These are phyloP conservation scores for Sarotherodon lohbergeri DNA, from an alignment of 2,113 vertebrate species.

Conservation along the genomic window DNA sequence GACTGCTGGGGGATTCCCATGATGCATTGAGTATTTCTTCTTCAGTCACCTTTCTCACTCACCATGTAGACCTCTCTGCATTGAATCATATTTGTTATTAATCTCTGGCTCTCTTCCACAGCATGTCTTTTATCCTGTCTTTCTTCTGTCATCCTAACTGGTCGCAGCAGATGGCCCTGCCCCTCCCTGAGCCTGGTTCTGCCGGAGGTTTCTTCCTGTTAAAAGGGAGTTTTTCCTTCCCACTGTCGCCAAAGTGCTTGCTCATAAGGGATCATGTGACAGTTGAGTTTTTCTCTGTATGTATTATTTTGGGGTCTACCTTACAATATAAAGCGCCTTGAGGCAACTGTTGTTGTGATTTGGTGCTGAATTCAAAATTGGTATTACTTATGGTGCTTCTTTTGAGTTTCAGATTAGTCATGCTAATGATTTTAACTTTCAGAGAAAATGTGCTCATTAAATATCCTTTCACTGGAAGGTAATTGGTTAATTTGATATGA, in stretches of 20 bases:
- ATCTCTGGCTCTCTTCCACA: rapidly evolving
- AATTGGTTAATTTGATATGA: not conserved
- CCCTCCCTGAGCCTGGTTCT: not conserved
- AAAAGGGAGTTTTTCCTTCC: not conserved
- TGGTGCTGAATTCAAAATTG: not conserved
- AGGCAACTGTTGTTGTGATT: not conserved
- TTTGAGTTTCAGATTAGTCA: rapidly evolving
- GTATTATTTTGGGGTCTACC: not conserved
- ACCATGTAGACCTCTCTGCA: rapidly evolving
- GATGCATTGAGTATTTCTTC: rapidly evolving
- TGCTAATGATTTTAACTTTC: not conserved
- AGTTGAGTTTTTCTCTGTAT: not conserved
- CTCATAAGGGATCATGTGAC: rapidly evolving
- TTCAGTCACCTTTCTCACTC: not conserved
- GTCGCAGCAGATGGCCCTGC: rapidly evolving
- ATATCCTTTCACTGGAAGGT: not conserved
- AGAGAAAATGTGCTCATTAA: not conserved
- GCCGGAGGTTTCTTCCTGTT: rapidly evolving
- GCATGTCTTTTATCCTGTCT: rapidly evolving
- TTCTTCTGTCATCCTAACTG: rapidly evolving
- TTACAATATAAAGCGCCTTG: too few relatives aligned
- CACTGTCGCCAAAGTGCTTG: rapidly evolving
- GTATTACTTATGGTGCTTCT: not conserved
- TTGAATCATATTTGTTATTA: rapidly evolving
- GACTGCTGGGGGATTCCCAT: rapidly evolving